Evolutionary conservation across 2,888 invertebrate species (phyloP), one percentile per base, ranked within the genome.

Genomic region (Meandrusa payeni): DNA sequence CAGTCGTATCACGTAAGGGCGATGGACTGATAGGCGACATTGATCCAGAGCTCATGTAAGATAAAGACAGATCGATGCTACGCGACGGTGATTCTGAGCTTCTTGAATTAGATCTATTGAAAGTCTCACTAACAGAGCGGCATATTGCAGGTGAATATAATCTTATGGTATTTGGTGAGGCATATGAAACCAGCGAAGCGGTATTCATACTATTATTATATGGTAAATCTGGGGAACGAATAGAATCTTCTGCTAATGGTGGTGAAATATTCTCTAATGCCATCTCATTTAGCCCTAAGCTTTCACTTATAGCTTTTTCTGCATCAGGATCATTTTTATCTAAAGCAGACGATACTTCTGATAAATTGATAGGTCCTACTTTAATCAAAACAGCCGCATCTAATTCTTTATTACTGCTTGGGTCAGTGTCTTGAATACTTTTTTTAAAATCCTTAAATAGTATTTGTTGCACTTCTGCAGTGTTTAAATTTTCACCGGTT

Each of bases 1-100:
- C 88, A 1, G 89, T 90, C 2, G 92, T 89, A 24, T 74, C 75
- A 0, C 62, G 58, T 6, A 51, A 42, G 34, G 91, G 85, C 42
- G 86, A 73, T 0, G 89, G 71, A 68, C 61, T 87, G 63, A 59
- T 59, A 1, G 77, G 71, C 2, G 76, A 73, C 22, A 69, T 47
- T 1, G 78, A 74, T 0, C 68, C 73, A 2, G 77, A 72, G 46
- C 76, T 75, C 12, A 74, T 64, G 10, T 69, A 60, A 1, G 72
- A 69, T 2, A 59, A 23, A 0, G 70, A 67, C 4, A 71, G 33
- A 28, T 77, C 77, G 10, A 64, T 65, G 46, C 71, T 76, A 3
- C 67, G 67, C 34, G 64, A 53, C 1, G 76, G 73, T 1, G 74
- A 70, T 46, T 61, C 64, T 0, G 67, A 66, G 42, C 63, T 68